Conservation (phyloP, 2,113 vertebrate species). For the Nanorana parkeri region DNA sequence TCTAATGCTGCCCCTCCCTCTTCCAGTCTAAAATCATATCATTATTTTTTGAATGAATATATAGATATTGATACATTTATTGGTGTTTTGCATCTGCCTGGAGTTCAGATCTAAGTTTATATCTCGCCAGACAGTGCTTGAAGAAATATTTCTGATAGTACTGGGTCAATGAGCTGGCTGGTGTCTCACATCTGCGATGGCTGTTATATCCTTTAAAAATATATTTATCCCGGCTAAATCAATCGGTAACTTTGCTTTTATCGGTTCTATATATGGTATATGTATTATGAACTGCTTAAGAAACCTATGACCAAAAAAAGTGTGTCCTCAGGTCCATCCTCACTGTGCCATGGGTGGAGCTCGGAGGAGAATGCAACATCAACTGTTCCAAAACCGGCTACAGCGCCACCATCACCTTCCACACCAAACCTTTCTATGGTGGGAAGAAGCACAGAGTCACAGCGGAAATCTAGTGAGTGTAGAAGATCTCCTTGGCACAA, state of each 20-base stretch:
- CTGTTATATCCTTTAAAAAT: not conserved
- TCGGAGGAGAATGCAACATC: conserved; percentile 96
- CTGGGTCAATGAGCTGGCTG: no score
- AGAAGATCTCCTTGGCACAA: not conserved
- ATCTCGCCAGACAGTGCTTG: no score
- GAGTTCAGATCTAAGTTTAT: no score
- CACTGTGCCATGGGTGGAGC: conserved; percentile 98
- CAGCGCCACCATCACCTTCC: conserved; percentile 92
- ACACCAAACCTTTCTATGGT: conserved; percentile 98
- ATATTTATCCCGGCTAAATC: not conserved
- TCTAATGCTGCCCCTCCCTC: no score
- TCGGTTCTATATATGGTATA: not conserved
- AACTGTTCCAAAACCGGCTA: conserved; percentile 96
- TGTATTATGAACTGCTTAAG: not conserved
- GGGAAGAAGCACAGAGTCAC: conserved; percentile 98
- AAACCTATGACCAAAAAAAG: not conserved
- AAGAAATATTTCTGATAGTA: no score
- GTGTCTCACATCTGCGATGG: not conserved
- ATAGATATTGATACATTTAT: no score
- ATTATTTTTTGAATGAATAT: no score
- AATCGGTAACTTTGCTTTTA: not conserved
- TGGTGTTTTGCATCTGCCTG: no score
- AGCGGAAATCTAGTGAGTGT: conserved; percentile 95
- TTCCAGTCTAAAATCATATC: no score
- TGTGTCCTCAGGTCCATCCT: conserved; percentile 89